phyloP scores from a whole-genome alignment of 64 coral and sea anemone species.

The Actinia tenebrosa region DNA sequence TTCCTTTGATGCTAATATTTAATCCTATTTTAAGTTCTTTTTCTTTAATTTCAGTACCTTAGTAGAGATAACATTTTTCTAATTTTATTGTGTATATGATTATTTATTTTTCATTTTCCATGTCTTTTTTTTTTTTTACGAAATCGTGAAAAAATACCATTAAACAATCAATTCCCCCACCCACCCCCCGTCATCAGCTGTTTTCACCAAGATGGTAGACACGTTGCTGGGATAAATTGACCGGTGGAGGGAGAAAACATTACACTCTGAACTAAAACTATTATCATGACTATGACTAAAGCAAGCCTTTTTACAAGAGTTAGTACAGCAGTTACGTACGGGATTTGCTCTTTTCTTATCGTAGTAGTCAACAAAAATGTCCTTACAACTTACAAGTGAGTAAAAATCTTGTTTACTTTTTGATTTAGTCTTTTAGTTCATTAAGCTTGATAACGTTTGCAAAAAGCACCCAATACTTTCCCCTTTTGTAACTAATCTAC shows the following conservation, averaged over 20 bases:
- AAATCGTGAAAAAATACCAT: not conserved
- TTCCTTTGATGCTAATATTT: not conserved
- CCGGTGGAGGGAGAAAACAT: not conserved
- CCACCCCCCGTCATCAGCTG: not conserved
- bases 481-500: not conserved
- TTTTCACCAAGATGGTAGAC: not conserved
- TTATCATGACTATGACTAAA: not conserved
- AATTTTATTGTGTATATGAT: not conserved
- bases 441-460: not conserved
- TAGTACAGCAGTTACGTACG: constrained; percentile 65
- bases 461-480: not conserved
- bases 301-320: constrained; percentile 28
- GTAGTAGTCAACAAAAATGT: constrained; percentile 86
- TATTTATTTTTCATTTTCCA: not conserved
- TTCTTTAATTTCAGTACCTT: not conserved
- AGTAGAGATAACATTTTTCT: not conserved
- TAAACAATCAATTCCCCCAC: not conserved
- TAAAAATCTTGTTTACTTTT: not conserved
- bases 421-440: not conserved
- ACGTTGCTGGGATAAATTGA: not conserved
- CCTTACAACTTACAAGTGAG: constrained; percentile 76
- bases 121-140: not conserved
- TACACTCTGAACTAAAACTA: not conserved
- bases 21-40: not conserved
- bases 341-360: constrained; percentile 71